Evolutionary conservation across 64 coral and sea anemone species (phyloP), one percentile per base, ranked within the genome.

Genomic region (Montipora efflorescens): DNA sequence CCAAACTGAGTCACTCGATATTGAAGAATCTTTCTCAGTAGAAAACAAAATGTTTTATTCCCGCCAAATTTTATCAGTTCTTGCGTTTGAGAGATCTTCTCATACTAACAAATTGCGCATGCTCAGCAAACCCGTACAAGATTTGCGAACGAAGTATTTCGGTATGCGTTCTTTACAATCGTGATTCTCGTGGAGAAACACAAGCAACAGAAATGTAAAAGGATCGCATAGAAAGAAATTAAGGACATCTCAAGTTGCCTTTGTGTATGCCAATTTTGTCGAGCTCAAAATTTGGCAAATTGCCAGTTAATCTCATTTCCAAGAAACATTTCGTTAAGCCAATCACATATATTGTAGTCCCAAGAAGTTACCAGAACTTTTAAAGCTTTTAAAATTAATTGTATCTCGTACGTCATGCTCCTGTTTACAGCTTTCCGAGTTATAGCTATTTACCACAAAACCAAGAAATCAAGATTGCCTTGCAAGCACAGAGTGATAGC

Each of bases 401-500:
- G 79, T 15, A 43, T 11, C 18, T 64, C 36, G 36, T 47, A 47
- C 59, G 58, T 48, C 59, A 83, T 15, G 28, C 22, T 86, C 4
- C 46, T 48, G 76, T 47, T 78, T 19, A 78, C 44, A 49, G 76
- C 10, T 48, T 18, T 52, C 5, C 13, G 7, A 14, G 46, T 48
- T 78, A 16, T 86, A 71, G 66, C 71, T 64, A 11, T 86, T 72
- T 8, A 86, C 82, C 82, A 23, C 62, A 72, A 86, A 86, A 70
- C 82, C 82, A 71, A 71, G 18, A 57, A 36, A 57, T 57, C 36
- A 57, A 57, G 6, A 57, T 57, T 57, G 7, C 53, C 53, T 6
- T 11, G 53, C 6, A 11, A 8, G 6, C 7, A 57, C 11, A 57
- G 53, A 11, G 53, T 57, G 11, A 57, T 48, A 50, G 77, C 46